phyloP scores from a whole-genome alignment of 2,113 vertebrate species.

The Junco hyemalis region DNA sequence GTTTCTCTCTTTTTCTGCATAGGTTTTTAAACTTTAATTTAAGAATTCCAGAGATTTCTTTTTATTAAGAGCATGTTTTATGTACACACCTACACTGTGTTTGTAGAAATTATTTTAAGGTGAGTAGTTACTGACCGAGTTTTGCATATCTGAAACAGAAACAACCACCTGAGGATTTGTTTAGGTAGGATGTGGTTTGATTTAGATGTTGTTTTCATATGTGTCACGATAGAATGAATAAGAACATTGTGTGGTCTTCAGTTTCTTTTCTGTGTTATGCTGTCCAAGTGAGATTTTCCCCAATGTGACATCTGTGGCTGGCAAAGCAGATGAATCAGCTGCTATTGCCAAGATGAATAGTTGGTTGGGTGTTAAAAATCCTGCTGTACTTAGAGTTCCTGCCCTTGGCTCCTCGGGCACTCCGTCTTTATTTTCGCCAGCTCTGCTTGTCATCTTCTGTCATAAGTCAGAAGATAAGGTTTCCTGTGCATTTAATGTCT shows the following conservation, averaged over 20 bases:
- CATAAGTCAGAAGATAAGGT: slow-evolving; percentile 64
- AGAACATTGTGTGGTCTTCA: not conserved
- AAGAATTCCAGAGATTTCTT: not conserved
- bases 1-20: not conserved
- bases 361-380: slow-evolving; percentile 49
- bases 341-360: slow-evolving; percentile 14
- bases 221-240: not conserved
- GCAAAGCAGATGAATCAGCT: not conserved
- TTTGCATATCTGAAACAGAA: not conserved
- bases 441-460: slow-evolving; percentile 40
- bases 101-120: not conserved
- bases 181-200: not conserved
- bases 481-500: slow-evolving; percentile 45
- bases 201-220: not conserved
- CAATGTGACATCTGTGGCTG: not conserved
- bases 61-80: not conserved
- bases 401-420: slow-evolving; percentile 39
- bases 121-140: not conserved
- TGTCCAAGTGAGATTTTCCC: not conserved
- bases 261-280: not conserved
- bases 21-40: not conserved
- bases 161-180: not conserved
- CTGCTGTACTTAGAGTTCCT: slow-evolving; percentile 38
- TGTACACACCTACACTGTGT: not conserved
- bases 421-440: slow-evolving; percentile 20